phyloP scores from a whole-genome alignment of 2,113 vertebrate genomes.

The Burhinus oedicnemus region DNA sequence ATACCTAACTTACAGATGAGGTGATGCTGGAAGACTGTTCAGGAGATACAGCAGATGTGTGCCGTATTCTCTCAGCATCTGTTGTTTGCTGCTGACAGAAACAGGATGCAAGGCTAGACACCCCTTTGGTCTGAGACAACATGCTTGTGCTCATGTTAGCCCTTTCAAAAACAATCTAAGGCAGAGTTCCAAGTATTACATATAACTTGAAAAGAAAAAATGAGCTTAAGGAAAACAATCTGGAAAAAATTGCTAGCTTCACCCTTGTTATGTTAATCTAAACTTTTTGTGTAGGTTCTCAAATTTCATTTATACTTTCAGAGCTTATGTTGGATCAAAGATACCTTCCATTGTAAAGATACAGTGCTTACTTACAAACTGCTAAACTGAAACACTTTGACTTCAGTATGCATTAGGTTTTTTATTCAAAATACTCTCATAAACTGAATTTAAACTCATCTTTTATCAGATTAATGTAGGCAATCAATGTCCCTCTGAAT shows the following conservation, averaged over 20 bases:
- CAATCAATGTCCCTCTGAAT: not conserved
- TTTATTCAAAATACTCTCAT: not conserved
- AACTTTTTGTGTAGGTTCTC: not conserved
- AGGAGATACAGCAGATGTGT: not conserved
- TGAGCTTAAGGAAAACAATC: not conserved
- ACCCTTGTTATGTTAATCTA: not conserved
- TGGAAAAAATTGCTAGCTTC: not conserved
- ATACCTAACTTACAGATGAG: not conserved
- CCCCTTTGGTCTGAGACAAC: not conserved
- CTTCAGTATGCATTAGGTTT: not conserved
- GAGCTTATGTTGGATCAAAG: not conserved
- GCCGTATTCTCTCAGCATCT: not conserved
- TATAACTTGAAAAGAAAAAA: not conserved
- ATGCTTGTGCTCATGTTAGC: not conserved
- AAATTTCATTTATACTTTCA: not conserved
- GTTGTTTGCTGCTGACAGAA: not conserved
- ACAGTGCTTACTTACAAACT: not conserved
- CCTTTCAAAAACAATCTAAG: not conserved
- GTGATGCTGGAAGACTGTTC: not conserved
- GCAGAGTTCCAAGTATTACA: not conserved
- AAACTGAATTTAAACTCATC: not conserved
- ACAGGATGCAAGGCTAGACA: not conserved
- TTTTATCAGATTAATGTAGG: not conserved
- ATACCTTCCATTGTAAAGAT: not conserved
- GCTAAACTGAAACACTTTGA: not conserved